phyloP scores from a whole-genome alignment of 1,140 invertebrate genomes.

The Cecropterus lyciades region DNA sequence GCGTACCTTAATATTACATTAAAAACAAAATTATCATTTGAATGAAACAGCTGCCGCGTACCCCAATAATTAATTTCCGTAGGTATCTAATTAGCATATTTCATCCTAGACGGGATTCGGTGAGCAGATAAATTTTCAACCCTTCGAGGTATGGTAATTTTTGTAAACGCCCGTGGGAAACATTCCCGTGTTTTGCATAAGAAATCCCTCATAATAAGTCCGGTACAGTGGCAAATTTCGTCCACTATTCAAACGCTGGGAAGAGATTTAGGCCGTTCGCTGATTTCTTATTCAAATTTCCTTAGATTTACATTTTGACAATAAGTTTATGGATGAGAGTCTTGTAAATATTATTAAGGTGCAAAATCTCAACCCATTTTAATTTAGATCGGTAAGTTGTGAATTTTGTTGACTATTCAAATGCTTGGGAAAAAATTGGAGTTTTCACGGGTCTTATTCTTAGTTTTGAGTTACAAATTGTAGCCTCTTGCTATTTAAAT shows the following conservation, averaged over 20 bases:
- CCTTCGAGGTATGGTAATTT: conserved; percentile 61
- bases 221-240: conserved; percentile 34
- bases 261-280: conserved; percentile 4
- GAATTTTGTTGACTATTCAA: neutral
- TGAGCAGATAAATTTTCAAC: conserved; percentile 48
- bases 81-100: conserved; percentile 61
- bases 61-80: conserved; percentile 62
- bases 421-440: neutral
- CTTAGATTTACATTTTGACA: conserved; percentile 27
- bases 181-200: conserved; percentile 52
- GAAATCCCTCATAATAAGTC: conserved; percentile 49
- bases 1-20: conserved; percentile 46
- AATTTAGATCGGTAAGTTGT: too few relatives aligned
- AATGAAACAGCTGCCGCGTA: conserved; percentile 57
- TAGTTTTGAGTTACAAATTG: too few relatives aligned
- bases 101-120: conserved; percentile 52
- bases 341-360: neutral
- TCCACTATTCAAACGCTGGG: conserved; percentile 26
- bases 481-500: too few relatives aligned
- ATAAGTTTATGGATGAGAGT: conserved; percentile 12
- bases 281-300: conserved; percentile 34
- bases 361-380: neutral
- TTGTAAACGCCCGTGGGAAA: conserved; percentile 60
- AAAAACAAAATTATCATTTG: conserved; percentile 62
- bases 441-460: too few relatives aligned